Evolutionary conservation across 2,113 vertebrate species (phyloP), one percentile per base, ranked within the genome.

Genomic region (Oreamnos americanus): DNA sequence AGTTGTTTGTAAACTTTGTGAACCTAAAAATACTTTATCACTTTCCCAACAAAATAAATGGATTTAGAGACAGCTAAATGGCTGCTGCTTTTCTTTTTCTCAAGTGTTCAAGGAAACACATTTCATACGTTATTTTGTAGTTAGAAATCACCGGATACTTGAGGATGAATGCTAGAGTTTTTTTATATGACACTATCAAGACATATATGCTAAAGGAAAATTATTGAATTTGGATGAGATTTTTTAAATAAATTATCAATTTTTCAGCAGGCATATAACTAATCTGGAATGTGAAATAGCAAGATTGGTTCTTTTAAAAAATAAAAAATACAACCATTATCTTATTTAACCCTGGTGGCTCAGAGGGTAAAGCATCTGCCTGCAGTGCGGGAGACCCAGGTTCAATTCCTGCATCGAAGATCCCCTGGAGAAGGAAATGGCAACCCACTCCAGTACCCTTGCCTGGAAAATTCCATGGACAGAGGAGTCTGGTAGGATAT

Each of bases 41-140:
- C 90, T 96, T 97, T 97, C 47, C 81, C 25, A 81, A 81, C 16
- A 83, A 92, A 98, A 98, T 98, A 98, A 98, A 97, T 82, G 15
- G 15, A 58, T 90, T 87, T 87, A 88, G 30, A 10, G 16, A 67
- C 71, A 92, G 96, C 17, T 36, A 17, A 51, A 64, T 51, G 1
- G 1, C 47, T 85, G 53, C 62, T 53, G 84, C 39, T 82, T 87
- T 96, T 85, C n/a, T 64, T 91, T 91, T 90, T 90, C 67, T 79
- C 58, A 89, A 79, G n/a, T 53, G 78, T 90, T 89, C 12, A 55
- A 53, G 51, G 53, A 83, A 86, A 6, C 3, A 43, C 39, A 10
- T n/a, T 83, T 82, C 86, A 81, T 81, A n/a, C 3, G 13, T 85
- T 81, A 71, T 90, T 94, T 94, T 91, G 21, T 64, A 93, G 39